Conservation (phyloP, 1,140 invertebrate species). For the Chlorops oryzae region DNA sequence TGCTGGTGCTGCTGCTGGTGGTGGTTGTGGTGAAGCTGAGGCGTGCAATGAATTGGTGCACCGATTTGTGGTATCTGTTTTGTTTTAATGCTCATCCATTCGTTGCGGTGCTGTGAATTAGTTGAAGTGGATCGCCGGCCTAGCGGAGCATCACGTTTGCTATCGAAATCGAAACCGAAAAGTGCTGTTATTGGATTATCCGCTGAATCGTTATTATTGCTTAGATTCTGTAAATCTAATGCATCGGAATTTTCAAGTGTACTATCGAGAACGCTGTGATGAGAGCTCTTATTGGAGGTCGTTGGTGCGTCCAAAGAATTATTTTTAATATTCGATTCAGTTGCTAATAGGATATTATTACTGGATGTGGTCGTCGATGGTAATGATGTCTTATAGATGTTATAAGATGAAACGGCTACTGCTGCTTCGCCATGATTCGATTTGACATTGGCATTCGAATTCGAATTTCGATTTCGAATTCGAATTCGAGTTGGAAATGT, state of each 20-base stretch:
- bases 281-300: constrained; percentile 14
- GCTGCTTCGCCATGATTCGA: constrained; percentile 27
- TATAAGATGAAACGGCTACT: too few species aligned
- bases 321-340: constrained; percentile 1
- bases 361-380: constrained; percentile 38
- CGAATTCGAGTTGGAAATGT: too few species aligned
- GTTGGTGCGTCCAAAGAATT: constrained; percentile 8
- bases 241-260: constrained; percentile 26
- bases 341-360: too few species aligned
- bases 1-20: constrained; percentile 20
- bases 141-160: constrained; percentile 25
- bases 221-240: constrained; percentile 34
- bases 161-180: constrained; percentile 32
- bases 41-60: constrained; percentile 33
- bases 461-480: too few species aligned
- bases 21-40: too few species aligned
- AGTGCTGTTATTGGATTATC: constrained; percentile 38
- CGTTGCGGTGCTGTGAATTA: constrained; percentile 21
- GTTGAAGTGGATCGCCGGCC: constrained; percentile 24
- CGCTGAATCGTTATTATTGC: constrained; percentile 29
- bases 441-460: too few species aligned
- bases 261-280: constrained; percentile 8
- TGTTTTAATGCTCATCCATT: constrained; percentile 29
- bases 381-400: constrained; percentile 39
- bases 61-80: constrained; percentile 28